A percentile compares a stretch with the other conserved stretches of the same genome.
phyloP scores from a whole-genome alignment of 1,140 invertebrate genomes.

The Neodiprion fabricii region DNA sequence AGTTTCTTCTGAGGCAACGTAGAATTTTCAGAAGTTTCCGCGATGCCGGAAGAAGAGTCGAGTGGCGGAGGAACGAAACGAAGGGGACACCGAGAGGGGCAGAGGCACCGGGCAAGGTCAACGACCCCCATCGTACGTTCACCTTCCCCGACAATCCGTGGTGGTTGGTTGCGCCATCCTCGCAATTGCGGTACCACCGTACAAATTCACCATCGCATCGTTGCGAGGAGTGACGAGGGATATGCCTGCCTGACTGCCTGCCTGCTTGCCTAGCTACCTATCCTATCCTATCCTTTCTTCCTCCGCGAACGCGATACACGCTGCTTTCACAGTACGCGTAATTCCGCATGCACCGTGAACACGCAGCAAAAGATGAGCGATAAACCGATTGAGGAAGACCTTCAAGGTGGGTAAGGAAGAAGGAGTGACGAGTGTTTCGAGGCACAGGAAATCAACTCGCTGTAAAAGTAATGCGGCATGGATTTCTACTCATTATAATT shows the following conservation, averaged over 20 bases:
- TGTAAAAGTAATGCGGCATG: too few relatives aligned
- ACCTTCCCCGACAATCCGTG: conserved; percentile 49
- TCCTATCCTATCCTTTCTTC: conserved; percentile 24
- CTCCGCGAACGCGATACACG: background rate
- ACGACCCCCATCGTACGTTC: conserved; percentile 59
- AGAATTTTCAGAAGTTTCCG: background rate
- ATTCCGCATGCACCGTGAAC: too few relatives aligned
- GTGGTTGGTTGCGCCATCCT: conserved; percentile 18
- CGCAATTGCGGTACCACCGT: background rate
- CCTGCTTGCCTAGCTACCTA: background rate
- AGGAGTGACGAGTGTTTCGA: too few relatives aligned
- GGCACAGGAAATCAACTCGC: too few relatives aligned
- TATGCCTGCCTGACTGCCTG: background rate
- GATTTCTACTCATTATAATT: too few relatives aligned
- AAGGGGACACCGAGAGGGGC: conserved; percentile 9
- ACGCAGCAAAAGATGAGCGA: too few relatives aligned
- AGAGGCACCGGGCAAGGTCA: conserved; percentile 39
- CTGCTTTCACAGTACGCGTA: background rate
- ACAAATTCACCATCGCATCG: conserved; percentile 36
- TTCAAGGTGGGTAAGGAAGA: too few relatives aligned
- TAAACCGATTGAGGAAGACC: too few relatives aligned
- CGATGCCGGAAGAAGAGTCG: conserved; percentile 6
- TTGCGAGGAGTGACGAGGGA: conserved; percentile 24
- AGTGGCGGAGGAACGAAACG: background rate
- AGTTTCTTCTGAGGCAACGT: background rate